Evolutionary conservation across 2,888 invertebrate genomes (phyloP).

Genomic region (Orthosia gracilis): DNA sequence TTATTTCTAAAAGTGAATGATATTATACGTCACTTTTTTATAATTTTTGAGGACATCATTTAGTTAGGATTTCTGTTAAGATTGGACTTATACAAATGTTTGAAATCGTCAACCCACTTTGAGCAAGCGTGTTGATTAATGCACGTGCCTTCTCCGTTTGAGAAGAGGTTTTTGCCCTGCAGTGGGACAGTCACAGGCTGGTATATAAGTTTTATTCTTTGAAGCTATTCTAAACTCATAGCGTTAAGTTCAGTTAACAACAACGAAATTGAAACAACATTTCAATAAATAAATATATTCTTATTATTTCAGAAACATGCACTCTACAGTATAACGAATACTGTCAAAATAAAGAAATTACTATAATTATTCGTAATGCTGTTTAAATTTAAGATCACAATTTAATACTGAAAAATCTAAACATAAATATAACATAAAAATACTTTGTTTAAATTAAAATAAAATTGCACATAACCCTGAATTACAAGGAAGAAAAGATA

Average conservation of each 20-base stretch:
- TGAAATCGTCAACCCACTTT: too few species aligned
- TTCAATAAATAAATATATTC: constrained; percentile 26
- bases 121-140: too few species aligned
- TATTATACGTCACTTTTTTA: background rate
- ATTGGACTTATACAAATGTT: too few species aligned
- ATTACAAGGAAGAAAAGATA: background rate
- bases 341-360: background rate
- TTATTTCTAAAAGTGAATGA: constrained; percentile 25
- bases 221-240: background rate
- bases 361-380: constrained; percentile 8
- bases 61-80: too few species aligned
- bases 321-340: background rate
- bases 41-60: background rate
- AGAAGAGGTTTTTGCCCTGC: too few species aligned
- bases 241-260: background rate
- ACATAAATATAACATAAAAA: background rate
- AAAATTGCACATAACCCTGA: constrained; percentile 14
- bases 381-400: constrained; percentile 35
- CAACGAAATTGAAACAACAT: background rate
- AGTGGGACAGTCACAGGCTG: too few species aligned
- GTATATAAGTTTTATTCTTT: too few species aligned
- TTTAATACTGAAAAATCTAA: constrained; percentile 31
- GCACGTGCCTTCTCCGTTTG: too few species aligned
- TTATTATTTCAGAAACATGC: constrained; percentile 12
- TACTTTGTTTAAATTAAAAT: background rate